Conservation (phyloP, 2,888 invertebrate genomes). For the Desoria tigrina region DNA sequence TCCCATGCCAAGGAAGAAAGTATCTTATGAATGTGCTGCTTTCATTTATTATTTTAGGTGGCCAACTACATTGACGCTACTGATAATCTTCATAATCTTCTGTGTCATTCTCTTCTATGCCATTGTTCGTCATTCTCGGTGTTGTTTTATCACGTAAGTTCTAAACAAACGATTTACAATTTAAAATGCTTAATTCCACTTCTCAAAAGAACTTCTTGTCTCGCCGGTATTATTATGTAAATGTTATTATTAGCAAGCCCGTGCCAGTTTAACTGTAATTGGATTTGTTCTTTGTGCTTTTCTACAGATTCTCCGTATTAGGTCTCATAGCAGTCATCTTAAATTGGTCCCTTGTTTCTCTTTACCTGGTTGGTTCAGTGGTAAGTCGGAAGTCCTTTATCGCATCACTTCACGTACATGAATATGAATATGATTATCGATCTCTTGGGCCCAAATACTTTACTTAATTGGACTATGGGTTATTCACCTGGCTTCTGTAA, state of each 20-base stretch:
- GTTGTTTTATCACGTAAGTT: constrained; percentile 76
- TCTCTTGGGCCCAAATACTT: background rate
- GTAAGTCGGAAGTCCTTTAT: constrained; percentile 58
- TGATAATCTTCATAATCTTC: constrained; percentile 80
- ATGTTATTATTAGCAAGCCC: constrained; percentile 28
- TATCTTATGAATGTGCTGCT: no score
- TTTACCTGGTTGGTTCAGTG: constrained; percentile 81
- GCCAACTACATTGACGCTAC: constrained; percentile 85
- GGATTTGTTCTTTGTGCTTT: constrained; percentile 17
- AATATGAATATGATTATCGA: background rate
- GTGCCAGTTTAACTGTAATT: constrained; percentile 7
- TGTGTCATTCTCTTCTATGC: constrained; percentile 87
- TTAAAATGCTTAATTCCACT: no score
- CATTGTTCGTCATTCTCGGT: constrained; percentile 82
- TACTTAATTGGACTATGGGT: constrained; percentile 12
- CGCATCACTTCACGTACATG: background rate
- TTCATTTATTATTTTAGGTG: constrained; percentile 63
- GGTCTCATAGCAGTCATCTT: constrained; percentile 81
- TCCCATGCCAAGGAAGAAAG: background rate
- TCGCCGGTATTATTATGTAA: background rate
- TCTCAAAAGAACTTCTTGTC: no score
- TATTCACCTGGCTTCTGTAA: background rate
- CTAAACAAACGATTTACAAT: constrained; percentile 6
- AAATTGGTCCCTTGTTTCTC: constrained; percentile 84
- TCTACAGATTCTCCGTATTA: constrained; percentile 74